Percentiles rank a stretch among this genome's conserved stretches.
Evolutionary conservation across 2,113 vertebrate genomes (phyloP).

Genomic region (Tetrax tetrax): DNA sequence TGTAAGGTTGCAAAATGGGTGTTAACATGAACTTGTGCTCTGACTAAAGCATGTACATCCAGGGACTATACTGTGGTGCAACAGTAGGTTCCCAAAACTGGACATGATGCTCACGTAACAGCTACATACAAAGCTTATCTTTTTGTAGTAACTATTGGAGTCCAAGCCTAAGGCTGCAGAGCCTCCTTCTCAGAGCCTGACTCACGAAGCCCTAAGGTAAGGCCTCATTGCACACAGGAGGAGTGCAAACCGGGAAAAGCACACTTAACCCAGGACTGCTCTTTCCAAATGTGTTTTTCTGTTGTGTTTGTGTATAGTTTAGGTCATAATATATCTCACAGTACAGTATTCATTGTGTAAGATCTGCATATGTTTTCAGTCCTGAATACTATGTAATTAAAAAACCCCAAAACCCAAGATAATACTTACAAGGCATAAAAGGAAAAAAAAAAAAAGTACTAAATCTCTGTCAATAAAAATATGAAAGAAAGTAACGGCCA

Average conservation of each 20-base stretch:
- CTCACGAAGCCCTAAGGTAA: fast-evolving
- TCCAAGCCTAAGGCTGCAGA: background rate
- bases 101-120: background rate
- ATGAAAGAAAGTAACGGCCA: background rate
- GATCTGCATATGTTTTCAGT: background rate
- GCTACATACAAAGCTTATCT: background rate
- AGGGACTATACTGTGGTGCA: background rate
- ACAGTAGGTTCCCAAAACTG: background rate
- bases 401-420: background rate
- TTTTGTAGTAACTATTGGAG: background rate
- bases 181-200: background rate
- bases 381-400: background rate
- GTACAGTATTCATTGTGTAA: background rate
- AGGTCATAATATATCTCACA: background rate
- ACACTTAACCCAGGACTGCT: background rate
- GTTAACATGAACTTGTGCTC: background rate
- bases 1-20: background rate
- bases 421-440: background rate
- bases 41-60: background rate
- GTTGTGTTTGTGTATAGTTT: background rate
- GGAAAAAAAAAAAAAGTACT: background rate
- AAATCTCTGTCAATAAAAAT: background rate
- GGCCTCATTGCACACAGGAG: background rate
- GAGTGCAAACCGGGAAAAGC: background rate
- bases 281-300: background rate